Evolutionary conservation across 2,113 vertebrate species (phyloP), one percentile per base, ranked within the genome.

Genomic region (Amphilophus citrinellus): DNA sequence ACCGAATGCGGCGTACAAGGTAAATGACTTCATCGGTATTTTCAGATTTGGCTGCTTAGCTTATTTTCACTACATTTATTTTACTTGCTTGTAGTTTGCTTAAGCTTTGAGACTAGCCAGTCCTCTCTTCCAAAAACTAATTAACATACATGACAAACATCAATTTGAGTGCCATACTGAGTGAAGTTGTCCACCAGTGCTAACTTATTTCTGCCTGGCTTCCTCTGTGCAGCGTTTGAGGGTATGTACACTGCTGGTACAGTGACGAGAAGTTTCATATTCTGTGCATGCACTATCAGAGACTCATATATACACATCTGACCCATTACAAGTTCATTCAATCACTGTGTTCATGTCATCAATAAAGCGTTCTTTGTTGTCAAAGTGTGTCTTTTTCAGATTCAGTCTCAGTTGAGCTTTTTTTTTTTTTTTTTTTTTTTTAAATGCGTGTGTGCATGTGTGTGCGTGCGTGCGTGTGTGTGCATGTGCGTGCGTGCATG

Each of bases 1-100:
- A 58, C 98, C 98, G 81, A 99, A 99, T 0, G 97, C 98, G 15
- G 91, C 97, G 27, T 99, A 99, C 91, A 99, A 99, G 98, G 98
- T 96, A 94, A 57, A 17, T 22, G 10, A 3, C 13, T 32, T 22
- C 3, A 20, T 80, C 10, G 2, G 2, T 20, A 35, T 53, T 27
- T 53, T 32, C 32, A 24, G 1, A 42, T 80, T 42, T 61, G 13
- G 5, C 37, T 10, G 2, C 17, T 60, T 32, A 53, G 27, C 27
- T 56, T 42, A 44, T 14, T 22, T 15, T 37, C 7, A 17, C 10
- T 79, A 35, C 3, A 11, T 53, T 63, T 1, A 20, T 42, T 53
- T 39, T 20, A 17, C 66, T 82, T 35, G 50, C 20, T 81, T n/a
- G 27, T 47, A 24, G 53, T 11, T 73, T 73, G 0, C 13, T 58